Percentiles rank a stretch among this genome's conserved stretches.
Evolutionary conservation across 2,888 invertebrate species (phyloP).

Genomic region (Acleris sparsana): DNA sequence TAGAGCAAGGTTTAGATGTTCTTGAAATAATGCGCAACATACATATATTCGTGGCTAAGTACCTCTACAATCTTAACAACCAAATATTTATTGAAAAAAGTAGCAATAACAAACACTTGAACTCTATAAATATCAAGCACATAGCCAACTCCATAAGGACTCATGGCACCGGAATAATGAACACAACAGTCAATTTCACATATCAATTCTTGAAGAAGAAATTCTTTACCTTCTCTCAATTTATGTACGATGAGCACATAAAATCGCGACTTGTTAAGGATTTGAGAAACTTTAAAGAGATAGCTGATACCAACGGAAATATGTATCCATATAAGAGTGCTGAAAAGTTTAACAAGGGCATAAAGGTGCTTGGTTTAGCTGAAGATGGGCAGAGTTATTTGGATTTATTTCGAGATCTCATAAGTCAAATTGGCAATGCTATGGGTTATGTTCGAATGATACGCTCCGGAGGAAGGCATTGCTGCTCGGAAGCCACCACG

Average conservation of each 20-base stretch:
- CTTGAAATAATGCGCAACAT: slow-evolving; percentile 98
- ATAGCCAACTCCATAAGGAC: slow-evolving; percentile 98
- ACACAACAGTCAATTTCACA: slow-evolving; percentile 95
- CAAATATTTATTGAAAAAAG: slow-evolving; percentile 97
- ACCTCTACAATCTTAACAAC: slow-evolving; percentile 97
- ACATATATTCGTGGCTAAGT: slow-evolving; percentile 95
- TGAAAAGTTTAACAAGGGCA: slow-evolving; percentile 96
- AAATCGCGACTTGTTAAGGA: slow-evolving; percentile 97
- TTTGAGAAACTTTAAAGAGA: slow-evolving; percentile 91
- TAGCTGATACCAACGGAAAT: slow-evolving; percentile 85
- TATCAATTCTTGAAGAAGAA: slow-evolving; percentile 97
- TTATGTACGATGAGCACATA: slow-evolving; percentile 98
- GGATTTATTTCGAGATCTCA: slow-evolving; percentile 95
- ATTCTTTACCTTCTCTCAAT: slow-evolving; percentile 97
- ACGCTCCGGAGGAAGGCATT: slow-evolving; percentile 95
- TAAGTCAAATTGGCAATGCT: slow-evolving; percentile 97
- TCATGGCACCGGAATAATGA: slow-evolving; percentile 98
- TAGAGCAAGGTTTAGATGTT: slow-evolving; percentile 98
- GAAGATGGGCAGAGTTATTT: slow-evolving; percentile 93
- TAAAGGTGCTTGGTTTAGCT: slow-evolving; percentile 92
- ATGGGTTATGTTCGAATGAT: slow-evolving; percentile 98
- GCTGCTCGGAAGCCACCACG: slow-evolving; percentile 94
- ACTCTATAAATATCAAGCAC: slow-evolving; percentile 97
- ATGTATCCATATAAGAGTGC: slow-evolving; percentile 95
- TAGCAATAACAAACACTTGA: slow-evolving; percentile 96